Conservation (phyloP, 2,888 invertebrate species). For the Rhorus exstirpatorius region DNA sequence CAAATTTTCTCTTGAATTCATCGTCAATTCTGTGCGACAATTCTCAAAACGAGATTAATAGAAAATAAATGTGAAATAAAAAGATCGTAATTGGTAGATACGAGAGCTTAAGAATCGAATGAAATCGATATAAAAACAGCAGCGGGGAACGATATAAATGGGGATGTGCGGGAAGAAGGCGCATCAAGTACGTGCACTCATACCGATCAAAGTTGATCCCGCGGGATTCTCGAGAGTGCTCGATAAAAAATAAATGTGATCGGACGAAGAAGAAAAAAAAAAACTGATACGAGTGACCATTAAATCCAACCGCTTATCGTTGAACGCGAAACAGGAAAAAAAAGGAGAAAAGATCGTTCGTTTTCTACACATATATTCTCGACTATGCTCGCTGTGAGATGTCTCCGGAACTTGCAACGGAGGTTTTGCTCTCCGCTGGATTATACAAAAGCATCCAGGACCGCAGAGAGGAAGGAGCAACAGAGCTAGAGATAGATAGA, state of each 20-base stretch:
- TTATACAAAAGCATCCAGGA: conserved; percentile 46
- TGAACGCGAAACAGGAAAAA: conserved; percentile 47
- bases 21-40: background rate
- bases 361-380: conserved; percentile 38
- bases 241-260: conserved; percentile 59
- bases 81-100: background rate
- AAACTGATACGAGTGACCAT: conserved; percentile 55
- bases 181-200: conserved; percentile 19
- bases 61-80: background rate
- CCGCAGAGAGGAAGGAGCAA: background rate
- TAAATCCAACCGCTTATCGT: conserved; percentile 60
- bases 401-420: conserved; percentile 52
- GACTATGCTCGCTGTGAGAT: conserved; percentile 27
- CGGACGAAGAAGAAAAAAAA: conserved; percentile 27
- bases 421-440: conserved; percentile 48
- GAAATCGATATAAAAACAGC: conserved; percentile 22
- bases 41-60: background rate
- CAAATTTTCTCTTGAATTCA: background rate
- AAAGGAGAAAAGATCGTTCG: conserved; percentile 14
- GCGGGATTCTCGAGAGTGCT: conserved; percentile 36
- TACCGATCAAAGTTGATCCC: conserved; percentile 41
- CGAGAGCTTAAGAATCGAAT: background rate
- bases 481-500: background rate
- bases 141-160: background rate
- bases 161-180: background rate